Percentiles rank a stretch among this genome's conserved stretches.
These are phyloP conservation scores for Drymodes brunneopygia DNA, from an alignment of 2,113 vertebrate species.

Conservation along the genomic window DNA sequence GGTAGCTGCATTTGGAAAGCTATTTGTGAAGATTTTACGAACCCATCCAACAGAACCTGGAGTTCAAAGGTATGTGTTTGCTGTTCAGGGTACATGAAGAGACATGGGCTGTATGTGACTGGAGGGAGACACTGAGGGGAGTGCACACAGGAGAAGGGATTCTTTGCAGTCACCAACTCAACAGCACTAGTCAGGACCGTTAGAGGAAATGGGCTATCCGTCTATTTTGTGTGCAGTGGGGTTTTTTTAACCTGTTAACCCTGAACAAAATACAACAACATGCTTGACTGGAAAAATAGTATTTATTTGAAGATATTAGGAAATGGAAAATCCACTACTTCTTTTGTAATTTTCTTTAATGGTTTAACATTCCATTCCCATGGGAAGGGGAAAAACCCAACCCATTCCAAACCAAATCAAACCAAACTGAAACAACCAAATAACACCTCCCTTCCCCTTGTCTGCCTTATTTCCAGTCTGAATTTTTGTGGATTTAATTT, in stretches of 20 bases:
- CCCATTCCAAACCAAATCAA: not conserved
- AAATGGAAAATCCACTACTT: not conserved
- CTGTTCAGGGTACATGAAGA: not conserved
- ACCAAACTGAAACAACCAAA: not conserved
- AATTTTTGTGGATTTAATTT: slow-evolving; percentile 16
- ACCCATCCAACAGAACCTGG: not conserved
- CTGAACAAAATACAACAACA: not conserved
- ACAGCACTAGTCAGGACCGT: not conserved
- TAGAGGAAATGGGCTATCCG: not conserved
- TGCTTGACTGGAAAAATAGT: not conserved
- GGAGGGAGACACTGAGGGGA: not conserved
- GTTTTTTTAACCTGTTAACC: not conserved
- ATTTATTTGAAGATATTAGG: not conserved
- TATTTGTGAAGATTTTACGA: not conserved
- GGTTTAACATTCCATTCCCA: not conserved
- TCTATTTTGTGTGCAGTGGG: not conserved
- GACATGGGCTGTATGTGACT: not conserved
- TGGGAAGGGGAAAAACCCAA: not conserved
- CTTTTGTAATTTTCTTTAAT: not conserved
- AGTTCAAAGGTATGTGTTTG: not conserved
- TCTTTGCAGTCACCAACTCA: not conserved
- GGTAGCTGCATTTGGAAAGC: not conserved
- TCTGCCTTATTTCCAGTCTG: not conserved
- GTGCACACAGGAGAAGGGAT: not conserved
- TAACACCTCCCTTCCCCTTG: not conserved